A percentile compares a stretch with the other conserved stretches of the same genome.
Conservation (phyloP, 2,113 vertebrate genomes). For the Electrona antarctica region DNA sequence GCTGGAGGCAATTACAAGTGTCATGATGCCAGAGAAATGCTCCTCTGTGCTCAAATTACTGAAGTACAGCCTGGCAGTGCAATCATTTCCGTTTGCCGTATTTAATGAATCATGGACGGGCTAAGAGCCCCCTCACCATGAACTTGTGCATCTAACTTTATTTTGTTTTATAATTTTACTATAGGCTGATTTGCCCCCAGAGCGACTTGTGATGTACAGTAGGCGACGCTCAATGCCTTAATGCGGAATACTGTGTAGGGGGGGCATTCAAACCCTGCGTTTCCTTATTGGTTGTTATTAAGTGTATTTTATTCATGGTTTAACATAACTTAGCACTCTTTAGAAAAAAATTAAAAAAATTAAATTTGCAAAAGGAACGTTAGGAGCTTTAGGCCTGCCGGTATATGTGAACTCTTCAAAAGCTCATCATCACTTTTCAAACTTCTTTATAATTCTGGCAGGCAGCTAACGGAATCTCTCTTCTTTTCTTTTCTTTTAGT, state of each 20-base stretch:
- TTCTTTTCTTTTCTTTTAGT: slow-evolving; percentile 37
- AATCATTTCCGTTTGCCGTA: slow-evolving; percentile 67
- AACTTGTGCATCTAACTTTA: slow-evolving; percentile 31
- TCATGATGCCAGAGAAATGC: slow-evolving; percentile 52
- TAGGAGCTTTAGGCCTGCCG: slow-evolving; percentile 7
- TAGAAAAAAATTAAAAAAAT: no score
- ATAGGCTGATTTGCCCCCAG: slow-evolving; percentile 11
- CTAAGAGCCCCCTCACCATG: slow-evolving; percentile 6
- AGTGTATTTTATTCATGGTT: slow-evolving; percentile 12
- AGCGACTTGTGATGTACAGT: neutral
- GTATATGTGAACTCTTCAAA: slow-evolving; percentile 16
- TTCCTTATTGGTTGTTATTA: slow-evolving; percentile 35
- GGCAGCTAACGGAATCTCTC: slow-evolving; percentile 24
- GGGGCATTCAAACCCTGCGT: slow-evolving; percentile 26
- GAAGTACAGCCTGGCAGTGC: slow-evolving; percentile 48
- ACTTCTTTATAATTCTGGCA: slow-evolving; percentile 18
- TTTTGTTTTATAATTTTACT: neutral
- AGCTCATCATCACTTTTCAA: slow-evolving; percentile 28
- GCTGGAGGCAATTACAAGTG: slow-evolving; percentile 63
- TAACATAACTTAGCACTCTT: slow-evolving; percentile 28
- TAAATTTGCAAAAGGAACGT: slow-evolving; percentile 36
- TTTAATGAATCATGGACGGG: slow-evolving; percentile 66
- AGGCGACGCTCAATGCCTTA: neutral
- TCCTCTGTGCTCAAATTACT: slow-evolving; percentile 58
- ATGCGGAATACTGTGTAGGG: slow-evolving; percentile 12